Conservation (phyloP, 2,797 vertebrate genomes). For the Pipistrellus nathusii region DNA sequence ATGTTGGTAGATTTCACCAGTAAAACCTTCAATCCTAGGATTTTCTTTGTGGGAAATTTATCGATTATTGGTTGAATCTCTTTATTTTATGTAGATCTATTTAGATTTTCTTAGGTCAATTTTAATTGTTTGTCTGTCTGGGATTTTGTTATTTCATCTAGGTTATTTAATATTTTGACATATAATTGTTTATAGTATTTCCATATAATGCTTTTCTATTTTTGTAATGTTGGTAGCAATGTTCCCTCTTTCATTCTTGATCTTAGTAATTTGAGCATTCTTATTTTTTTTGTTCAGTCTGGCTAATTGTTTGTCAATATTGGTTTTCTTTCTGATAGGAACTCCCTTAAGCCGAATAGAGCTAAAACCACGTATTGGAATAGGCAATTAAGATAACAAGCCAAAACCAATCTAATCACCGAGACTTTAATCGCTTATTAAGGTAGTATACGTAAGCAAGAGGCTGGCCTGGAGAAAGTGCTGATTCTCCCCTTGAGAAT, state of each 20-base stretch:
- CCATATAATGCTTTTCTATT: not conserved
- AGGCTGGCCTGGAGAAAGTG: not conserved
- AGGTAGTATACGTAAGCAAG: not conserved
- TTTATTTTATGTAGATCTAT: not conserved
- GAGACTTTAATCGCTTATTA: not conserved
- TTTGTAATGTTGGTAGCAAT: not conserved
- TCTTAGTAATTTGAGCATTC: not conserved
- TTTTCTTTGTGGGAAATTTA: not conserved
- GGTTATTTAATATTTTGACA: not conserved
- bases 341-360: not conserved
- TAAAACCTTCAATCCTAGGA: not conserved
- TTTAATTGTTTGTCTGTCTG: not conserved
- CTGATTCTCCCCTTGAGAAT: not conserved
- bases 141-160: not conserved
- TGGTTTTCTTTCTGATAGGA: not conserved
- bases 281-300: not conserved
- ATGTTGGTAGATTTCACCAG: not conserved
- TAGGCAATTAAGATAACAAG: not conserved
- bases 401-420: not conserved
- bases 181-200: not conserved
- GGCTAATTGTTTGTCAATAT: not conserved
- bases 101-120: not conserved
- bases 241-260: not conserved
- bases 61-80: not conserved
- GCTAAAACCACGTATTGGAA: not conserved